Conservation (phyloP, 2,888 invertebrate genomes). For the Miltochrista miniata region DNA sequence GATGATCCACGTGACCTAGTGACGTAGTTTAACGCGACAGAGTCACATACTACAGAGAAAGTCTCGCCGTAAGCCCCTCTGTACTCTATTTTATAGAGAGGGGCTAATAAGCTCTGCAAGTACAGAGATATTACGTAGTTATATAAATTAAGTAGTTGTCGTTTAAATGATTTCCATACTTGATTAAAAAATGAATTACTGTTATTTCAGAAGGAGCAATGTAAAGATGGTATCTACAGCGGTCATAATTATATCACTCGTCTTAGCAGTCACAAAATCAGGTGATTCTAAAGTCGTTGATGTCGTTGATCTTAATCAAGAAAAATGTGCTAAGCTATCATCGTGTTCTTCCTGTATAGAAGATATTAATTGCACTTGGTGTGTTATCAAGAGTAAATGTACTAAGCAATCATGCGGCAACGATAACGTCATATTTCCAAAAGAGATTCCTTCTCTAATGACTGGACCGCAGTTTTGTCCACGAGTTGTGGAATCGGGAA, state of each 20-base stretch:
- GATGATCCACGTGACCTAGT: too few relatives aligned
- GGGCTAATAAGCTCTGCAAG: too few relatives aligned
- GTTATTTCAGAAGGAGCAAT: slow-evolving; percentile 19
- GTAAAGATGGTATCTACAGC: slow-evolving; percentile 17
- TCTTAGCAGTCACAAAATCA: slow-evolving; percentile 16
- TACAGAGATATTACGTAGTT: too few relatives aligned
- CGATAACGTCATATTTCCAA: slow-evolving; percentile 67
- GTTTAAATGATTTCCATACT: too few relatives aligned
- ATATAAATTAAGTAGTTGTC: too few relatives aligned
- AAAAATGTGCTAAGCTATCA: slow-evolving; percentile 40
- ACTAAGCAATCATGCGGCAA: slow-evolving; percentile 65
- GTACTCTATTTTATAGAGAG: too few relatives aligned
- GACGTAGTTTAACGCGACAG: too few relatives aligned
- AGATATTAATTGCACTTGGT: slow-evolving; percentile 61
- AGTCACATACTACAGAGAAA: too few relatives aligned
- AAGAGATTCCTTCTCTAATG: slow-evolving; percentile 54
- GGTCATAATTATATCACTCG: slow-evolving; percentile 22
- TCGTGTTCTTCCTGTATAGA: slow-evolving; percentile 61
- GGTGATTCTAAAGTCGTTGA: slow-evolving; percentile 20
- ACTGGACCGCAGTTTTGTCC: slow-evolving; percentile 67
- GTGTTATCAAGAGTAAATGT: slow-evolving; percentile 68
- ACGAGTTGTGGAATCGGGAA: slow-evolving; percentile 50
- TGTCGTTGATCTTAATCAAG: too few relatives aligned
- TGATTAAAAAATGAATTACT: too few relatives aligned
- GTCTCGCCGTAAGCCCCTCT: too few relatives aligned